These are phyloP conservation scores for Clarias pachynema DNA, from an alignment of 2,797 vertebrate species.

Conservation along the genomic window DNA sequence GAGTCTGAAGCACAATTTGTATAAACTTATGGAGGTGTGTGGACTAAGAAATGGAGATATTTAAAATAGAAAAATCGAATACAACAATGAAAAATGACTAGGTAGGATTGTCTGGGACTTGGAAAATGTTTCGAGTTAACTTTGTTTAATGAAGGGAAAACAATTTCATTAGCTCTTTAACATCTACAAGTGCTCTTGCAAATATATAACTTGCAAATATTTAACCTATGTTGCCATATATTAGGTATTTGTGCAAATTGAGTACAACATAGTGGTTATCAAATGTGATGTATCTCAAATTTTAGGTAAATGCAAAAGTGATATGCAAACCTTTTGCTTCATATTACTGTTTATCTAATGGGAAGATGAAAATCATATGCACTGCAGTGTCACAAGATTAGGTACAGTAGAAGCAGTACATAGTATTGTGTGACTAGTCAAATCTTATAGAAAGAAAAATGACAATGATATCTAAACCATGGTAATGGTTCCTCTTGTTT, in stretches of 20 bases:
- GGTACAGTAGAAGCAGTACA: background rate
- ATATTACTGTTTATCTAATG: conserved; percentile 41
- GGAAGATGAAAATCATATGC: conserved; percentile 12
- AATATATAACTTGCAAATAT: conserved; percentile 1
- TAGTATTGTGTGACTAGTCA: background rate
- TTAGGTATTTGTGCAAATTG: conserved; percentile 6
- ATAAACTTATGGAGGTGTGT: conserved; percentile 3
- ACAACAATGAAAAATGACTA: background rate
- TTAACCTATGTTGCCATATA: conserved; percentile 25
- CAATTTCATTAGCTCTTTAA: conserved; percentile 11
- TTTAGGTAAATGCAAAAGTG: conserved; percentile 40
- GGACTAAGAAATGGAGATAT: conserved; percentile 7
- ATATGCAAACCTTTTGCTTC: conserved; percentile 23
- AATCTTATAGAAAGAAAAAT: too few species aligned
- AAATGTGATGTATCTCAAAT: conserved; percentile 18
- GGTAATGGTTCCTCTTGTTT: background rate
- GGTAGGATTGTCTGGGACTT: background rate
- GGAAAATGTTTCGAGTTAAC: background rate
- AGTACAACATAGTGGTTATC: conserved; percentile 17
- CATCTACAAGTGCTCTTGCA: background rate
- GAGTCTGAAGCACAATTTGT: conserved; percentile 22
- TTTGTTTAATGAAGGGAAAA: background rate
- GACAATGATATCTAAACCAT: background rate
- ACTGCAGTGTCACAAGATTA: background rate
- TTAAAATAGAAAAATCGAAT: background rate